Evolutionary conservation across 2,797 vertebrate genomes (phyloP).

Genomic region (Bradypodion pumilum): DNA sequence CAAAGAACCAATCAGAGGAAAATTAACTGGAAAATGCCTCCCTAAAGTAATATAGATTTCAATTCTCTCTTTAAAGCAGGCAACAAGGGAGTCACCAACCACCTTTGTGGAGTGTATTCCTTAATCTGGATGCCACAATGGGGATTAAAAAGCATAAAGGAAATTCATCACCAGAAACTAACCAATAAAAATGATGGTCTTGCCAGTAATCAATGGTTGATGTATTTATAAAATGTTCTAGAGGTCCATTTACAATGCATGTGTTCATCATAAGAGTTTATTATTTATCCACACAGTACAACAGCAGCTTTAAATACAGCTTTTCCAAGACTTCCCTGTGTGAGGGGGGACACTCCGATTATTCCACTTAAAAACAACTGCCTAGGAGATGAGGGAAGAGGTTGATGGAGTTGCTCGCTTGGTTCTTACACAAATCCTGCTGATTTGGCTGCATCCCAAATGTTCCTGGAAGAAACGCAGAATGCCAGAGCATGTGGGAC

Average conservation of each 20-base stretch:
- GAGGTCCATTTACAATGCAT: conserved; percentile 59
- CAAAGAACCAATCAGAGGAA: neutral
- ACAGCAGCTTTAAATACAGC: conserved; percentile 58
- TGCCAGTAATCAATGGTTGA: conserved; percentile 64
- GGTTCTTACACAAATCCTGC: conserved; percentile 72
- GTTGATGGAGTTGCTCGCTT: conserved; percentile 59
- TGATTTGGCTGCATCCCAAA: conserved; percentile 61
- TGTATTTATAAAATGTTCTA: conserved; percentile 45
- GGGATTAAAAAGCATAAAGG: no score
- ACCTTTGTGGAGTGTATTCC: neutral
- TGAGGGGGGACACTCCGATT: conserved; percentile 49
- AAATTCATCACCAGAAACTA: conserved; percentile 61
- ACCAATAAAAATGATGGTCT: conserved; percentile 61
- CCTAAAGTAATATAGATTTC: neutral
- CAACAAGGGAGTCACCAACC: neutral
- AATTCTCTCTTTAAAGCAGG: neutral
- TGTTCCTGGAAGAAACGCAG: conserved; percentile 64
- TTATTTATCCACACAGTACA: conserved; percentile 50
- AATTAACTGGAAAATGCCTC: neutral
- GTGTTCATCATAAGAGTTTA: conserved; percentile 50
- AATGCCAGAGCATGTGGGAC: conserved; percentile 54
- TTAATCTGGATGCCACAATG: neutral
- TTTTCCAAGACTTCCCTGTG: conserved; percentile 40
- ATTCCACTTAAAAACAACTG: conserved; percentile 48
- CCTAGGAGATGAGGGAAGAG: conserved; percentile 65